A percentile compares a stretch with the other conserved stretches of the same genome.
Evolutionary conservation across 2,113 vertebrate genomes (phyloP).

Genomic region (Empidonax traillii): DNA sequence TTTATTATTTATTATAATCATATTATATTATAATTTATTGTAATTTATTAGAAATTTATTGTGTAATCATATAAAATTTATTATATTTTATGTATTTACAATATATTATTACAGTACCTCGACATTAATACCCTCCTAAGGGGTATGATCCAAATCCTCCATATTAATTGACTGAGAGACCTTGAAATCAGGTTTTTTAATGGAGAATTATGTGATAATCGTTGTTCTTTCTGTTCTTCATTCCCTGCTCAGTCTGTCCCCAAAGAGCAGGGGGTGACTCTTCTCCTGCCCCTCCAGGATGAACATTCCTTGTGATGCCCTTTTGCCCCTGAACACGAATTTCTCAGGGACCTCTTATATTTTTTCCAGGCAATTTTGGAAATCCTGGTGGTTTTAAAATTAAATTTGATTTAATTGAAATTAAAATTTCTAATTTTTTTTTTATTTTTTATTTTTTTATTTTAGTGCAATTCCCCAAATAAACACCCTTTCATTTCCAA

Average conservation of each 20-base stretch:
- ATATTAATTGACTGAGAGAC: neutral
- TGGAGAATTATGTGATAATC: neutral
- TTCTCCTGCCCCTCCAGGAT: fast-evolving
- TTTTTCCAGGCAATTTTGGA: neutral
- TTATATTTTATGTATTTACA: no score
- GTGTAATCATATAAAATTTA: no score
- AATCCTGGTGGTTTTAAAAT: neutral
- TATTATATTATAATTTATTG: no score
- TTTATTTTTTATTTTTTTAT: no score
- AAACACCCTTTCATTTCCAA: fast-evolving
- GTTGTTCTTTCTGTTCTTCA: neutral
- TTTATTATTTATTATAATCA: no score
- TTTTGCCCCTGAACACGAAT: neutral
- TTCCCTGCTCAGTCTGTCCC: neutral
- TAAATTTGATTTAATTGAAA: neutral
- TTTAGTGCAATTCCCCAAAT: neutral
- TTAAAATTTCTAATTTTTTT: neutral
- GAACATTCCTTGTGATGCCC: neutral
- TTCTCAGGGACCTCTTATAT: neutral
- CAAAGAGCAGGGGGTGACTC: neutral
- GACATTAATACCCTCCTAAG: fast-evolving
- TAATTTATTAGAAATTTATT: no score
- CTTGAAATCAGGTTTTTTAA: neutral
- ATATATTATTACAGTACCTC: no score
- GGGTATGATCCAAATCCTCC: neutral